A percentile compares a stretch with the other conserved stretches of the same genome.
Evolutionary conservation across 1,140 invertebrate genomes (phyloP).

Genomic region (Idris sp.): DNA sequence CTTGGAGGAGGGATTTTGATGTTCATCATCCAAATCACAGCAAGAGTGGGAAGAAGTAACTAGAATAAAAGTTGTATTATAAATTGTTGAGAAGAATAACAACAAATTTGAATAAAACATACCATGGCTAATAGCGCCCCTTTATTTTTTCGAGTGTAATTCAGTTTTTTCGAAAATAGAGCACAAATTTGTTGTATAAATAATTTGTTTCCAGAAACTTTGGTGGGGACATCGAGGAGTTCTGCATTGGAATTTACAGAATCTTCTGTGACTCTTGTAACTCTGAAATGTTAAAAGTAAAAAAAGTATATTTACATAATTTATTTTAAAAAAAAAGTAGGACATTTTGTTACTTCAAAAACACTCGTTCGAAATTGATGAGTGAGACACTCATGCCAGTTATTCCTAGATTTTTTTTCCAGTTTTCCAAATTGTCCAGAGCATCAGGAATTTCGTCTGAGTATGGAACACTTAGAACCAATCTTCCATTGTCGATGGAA

Average conservation of each 20-base stretch:
- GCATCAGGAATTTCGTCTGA: constrained; percentile 79
- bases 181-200: constrained; percentile 65
- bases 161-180: constrained; percentile 69
- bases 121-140: no score
- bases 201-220: constrained; percentile 64
- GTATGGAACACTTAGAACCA: constrained; percentile 77
- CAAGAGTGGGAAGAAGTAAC: constrained; percentile 67
- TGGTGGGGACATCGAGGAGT: constrained; percentile 50
- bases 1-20: constrained; percentile 62
- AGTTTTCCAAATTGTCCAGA: constrained; percentile 82
- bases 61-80: no score
- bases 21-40: constrained; percentile 68
- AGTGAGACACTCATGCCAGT: constrained; percentile 87
- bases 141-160: constrained; percentile 68
- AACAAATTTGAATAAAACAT: no score
- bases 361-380: constrained; percentile 92
- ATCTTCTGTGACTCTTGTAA: constrained; percentile 69
- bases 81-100: no score
- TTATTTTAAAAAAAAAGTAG: background rate
- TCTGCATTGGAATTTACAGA: constrained; percentile 62
- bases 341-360: constrained; percentile 82
- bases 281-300: constrained; percentile 47
- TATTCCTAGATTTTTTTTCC: constrained; percentile 82
- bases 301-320: constrained; percentile 7
- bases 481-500: constrained; percentile 68